Evolutionary conservation across 2,797 vertebrate genomes (phyloP).

Genomic region (Oryzias dopingdopingensis): DNA sequence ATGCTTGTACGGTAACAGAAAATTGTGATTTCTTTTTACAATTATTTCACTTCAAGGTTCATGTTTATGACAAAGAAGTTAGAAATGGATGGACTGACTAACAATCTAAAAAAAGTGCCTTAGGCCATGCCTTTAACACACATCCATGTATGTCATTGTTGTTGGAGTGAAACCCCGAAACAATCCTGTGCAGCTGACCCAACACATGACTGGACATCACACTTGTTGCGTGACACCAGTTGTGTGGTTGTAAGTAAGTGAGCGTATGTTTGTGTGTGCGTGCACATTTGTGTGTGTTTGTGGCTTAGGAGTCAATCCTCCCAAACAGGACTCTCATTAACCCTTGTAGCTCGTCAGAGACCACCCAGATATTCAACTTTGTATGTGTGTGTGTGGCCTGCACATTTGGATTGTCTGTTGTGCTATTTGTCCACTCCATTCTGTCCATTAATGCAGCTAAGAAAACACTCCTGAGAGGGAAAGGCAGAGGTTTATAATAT

Average conservation of each 20-base stretch:
- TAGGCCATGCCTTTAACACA: not conserved
- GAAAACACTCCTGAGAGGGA: conserved; percentile 33
- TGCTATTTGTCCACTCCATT: conserved; percentile 62
- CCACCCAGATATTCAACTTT: conserved; percentile 61
- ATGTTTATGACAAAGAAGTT: too few species aligned
- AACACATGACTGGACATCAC: conserved; percentile 21
- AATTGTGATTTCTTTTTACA: too few species aligned
- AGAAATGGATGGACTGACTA: too few species aligned
- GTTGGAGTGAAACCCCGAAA: not conserved
- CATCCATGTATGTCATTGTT: not conserved
- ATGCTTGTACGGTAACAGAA: too few species aligned
- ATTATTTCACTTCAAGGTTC: too few species aligned
- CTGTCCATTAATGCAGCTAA: conserved; percentile 47
- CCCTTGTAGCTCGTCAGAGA: conserved; percentile 55
- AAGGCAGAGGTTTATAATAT: conserved; percentile 19
- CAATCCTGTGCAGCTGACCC: conserved; percentile 3
- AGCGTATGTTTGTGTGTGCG: conserved; percentile 9
- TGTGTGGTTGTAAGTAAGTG: conserved; percentile 11
- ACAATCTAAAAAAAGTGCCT: not conserved
- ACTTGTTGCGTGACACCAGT: conserved; percentile 5
- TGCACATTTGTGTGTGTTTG: conserved; percentile 28
- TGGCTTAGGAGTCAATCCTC: conserved; percentile 41
- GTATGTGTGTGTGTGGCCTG: conserved; percentile 52
- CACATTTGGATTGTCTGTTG: conserved; percentile 43
- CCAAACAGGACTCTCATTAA: conserved; percentile 60